These are phyloP conservation scores for Coecobrya sp. DNA, from an alignment of 2,888 invertebrate species.

Conservation along the genomic window DNA sequence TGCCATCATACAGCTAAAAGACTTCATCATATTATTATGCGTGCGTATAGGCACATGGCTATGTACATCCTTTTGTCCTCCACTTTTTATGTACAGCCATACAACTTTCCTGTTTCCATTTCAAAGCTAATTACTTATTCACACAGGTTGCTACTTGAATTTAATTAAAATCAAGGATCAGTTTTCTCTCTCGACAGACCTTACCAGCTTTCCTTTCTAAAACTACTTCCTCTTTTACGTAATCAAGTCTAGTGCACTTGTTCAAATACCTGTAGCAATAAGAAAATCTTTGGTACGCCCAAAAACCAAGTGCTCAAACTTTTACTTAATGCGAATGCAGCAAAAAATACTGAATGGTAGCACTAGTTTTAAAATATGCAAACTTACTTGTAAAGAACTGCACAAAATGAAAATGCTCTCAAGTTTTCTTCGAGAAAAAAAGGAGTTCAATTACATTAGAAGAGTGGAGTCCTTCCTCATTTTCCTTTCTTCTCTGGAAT, in stretches of 20 bases:
- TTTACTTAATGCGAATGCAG: neutral
- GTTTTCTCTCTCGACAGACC: neutral
- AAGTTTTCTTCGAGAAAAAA: constrained; percentile 5
- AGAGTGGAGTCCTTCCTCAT: neutral
- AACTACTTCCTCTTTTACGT: neutral
- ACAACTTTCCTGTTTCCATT: constrained; percentile 63
- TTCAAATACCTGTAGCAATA: neutral
- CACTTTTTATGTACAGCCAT: neutral
- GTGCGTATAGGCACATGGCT: neutral
- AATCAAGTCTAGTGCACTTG: constrained; percentile 29
- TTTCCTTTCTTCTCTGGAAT: neutral
- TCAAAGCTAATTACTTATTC: constrained; percentile 77
- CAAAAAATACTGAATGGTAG: neutral
- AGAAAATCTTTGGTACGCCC: neutral
- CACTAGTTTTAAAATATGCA: neutral
- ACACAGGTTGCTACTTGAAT: constrained; percentile 75
- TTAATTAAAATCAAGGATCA: constrained; percentile 79
- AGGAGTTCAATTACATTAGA: constrained; percentile 32
- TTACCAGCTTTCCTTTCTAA: constrained; percentile 15
- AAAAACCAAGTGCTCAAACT: neutral
- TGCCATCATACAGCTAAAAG: neutral
- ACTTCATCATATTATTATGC: neutral
- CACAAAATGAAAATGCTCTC: constrained; percentile 10
- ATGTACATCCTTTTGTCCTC: neutral
- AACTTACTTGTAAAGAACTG: neutral